A percentile compares a stretch with the other conserved stretches of the same genome.
Evolutionary conservation across 2,113 vertebrate genomes (phyloP).

Genomic region (Myrmecophaga tridactyla): DNA sequence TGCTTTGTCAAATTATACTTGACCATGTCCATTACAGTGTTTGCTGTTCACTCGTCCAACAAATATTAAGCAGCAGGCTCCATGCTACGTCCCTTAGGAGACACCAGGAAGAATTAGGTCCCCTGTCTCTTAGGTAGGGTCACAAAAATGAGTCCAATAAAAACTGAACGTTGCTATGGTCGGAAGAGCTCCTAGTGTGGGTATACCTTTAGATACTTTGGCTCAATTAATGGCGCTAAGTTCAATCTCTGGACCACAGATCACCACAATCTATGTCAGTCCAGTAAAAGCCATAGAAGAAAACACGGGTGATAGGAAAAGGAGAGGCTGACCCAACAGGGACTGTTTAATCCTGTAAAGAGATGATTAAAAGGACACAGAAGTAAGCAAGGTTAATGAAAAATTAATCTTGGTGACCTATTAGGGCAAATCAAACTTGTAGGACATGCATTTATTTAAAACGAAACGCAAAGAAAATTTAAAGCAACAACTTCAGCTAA

Average conservation of each 20-base stretch:
- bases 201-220: not conserved
- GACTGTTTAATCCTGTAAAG: constrained; percentile 50
- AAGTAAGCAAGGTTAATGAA: constrained; percentile 62
- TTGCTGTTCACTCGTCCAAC: not conserved
- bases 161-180: not conserved
- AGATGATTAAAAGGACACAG: constrained; percentile 41
- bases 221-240: not conserved
- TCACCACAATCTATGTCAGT: not conserved
- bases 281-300: not conserved
- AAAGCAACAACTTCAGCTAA: constrained; percentile 47
- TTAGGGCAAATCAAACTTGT: constrained; percentile 53
- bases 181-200: not conserved
- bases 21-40: not conserved
- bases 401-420: constrained; percentile 67
- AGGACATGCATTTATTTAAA: constrained; percentile 6
- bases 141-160: not conserved
- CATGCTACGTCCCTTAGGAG: not conserved
- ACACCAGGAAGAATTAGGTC: not conserved
- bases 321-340: not conserved
- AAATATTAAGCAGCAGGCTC: not conserved
- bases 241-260: not conserved
- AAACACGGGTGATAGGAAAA: not conserved
- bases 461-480: constrained; percentile 36
- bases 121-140: not conserved
- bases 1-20: not conserved